Conservation (phyloP, 2,113 vertebrate species). For the Coracopsis vasa region DNA sequence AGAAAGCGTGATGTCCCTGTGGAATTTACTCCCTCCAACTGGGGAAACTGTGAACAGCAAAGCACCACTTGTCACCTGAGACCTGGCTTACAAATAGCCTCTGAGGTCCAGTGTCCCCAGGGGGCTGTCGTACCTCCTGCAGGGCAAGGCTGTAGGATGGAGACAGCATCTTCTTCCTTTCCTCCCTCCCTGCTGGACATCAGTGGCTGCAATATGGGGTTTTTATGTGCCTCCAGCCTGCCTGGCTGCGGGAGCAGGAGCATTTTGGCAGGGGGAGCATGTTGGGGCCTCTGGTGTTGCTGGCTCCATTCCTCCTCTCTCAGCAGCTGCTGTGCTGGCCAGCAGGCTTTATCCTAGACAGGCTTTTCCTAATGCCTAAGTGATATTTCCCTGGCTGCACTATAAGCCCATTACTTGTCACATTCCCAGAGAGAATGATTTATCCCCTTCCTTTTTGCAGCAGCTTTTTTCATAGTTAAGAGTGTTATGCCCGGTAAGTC, state of each 20-base stretch:
- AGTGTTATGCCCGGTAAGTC: neutral
- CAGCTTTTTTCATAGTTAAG: neutral
- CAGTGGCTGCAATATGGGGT: neutral
- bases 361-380: neutral
- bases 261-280: neutral
- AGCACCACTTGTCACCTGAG: neutral
- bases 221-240: neutral
- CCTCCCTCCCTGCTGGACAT: neutral
- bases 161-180: neutral
- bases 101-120: fast-evolving
- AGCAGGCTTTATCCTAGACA: neutral
- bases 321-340: neutral
- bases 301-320: neutral
- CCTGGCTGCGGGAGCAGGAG: neutral
- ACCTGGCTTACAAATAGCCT: neutral
- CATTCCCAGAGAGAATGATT: neutral
- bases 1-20: neutral
- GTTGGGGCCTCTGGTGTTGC: fast-evolving
- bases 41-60: neutral
- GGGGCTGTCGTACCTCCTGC: fast-evolving
- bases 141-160: neutral
- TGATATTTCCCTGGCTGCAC: neutral
- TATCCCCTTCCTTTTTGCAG: neutral
- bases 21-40: neutral
- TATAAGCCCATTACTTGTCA: constrained; percentile 11